A percentile compares a stretch with the other conserved stretches of the same genome.
Conservation (phyloP, 2,888 invertebrate species). For the Melinaea marsaeus region DNA sequence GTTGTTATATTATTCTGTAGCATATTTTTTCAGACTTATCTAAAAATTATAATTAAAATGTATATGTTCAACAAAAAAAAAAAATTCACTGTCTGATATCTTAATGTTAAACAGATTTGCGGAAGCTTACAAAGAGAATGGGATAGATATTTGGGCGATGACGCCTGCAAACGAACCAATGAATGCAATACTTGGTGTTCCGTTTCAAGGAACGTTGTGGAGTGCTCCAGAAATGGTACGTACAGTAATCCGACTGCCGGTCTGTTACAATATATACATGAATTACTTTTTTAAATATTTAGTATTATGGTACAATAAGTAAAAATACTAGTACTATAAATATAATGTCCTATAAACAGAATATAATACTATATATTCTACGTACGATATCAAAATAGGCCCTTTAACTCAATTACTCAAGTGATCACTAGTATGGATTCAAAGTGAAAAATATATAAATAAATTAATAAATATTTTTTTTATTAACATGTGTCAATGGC, state of each 20-base stretch:
- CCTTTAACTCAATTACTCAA: too few species aligned
- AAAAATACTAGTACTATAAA: too few species aligned
- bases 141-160: slow-evolving; percentile 6
- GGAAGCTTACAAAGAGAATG: slow-evolving; percentile 4
- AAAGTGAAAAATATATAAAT: too few species aligned
- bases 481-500: too few species aligned
- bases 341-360: too few species aligned
- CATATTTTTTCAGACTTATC: not conserved
- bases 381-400: too few species aligned
- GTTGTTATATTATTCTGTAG: not conserved
- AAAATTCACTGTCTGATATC: not conserved
- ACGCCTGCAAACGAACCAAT: not conserved
- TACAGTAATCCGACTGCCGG: not conserved
- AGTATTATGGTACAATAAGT: too few species aligned
- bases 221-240: not conserved
- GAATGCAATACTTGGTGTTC: not conserved
- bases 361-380: too few species aligned
- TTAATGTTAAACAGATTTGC: not conserved
- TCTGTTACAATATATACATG: too few species aligned
- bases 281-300: too few species aligned
- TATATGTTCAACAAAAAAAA: not conserved
- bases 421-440: too few species aligned
- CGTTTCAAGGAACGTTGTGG: not conserved
- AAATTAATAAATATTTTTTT: too few species aligned
- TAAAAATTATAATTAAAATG: not conserved